Evolutionary conservation across 2,797 vertebrate species (phyloP).

Genomic region (Sphenopsis melanotis): DNA sequence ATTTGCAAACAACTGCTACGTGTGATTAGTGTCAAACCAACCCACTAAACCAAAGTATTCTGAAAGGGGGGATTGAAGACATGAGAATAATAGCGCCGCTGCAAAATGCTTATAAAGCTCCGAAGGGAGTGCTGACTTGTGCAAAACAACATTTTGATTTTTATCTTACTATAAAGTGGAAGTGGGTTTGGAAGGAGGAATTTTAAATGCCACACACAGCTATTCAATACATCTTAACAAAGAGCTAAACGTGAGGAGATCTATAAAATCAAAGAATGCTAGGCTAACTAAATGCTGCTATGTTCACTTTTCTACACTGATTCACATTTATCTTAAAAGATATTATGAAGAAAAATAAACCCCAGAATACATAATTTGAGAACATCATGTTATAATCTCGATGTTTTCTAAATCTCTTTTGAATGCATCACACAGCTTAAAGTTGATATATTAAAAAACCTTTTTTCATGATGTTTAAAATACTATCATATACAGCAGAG

Average conservation of each 20-base stretch:
- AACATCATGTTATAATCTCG: constrained; percentile 8
- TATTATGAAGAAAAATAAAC: constrained; percentile 13
- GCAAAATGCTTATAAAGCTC: neutral
- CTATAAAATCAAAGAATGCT: constrained; percentile 5
- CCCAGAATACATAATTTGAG: neutral
- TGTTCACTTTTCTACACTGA: neutral
- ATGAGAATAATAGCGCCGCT: neutral
- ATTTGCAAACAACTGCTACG: constrained; percentile 37
- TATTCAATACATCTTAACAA: neutral
- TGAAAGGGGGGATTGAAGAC: neutral
- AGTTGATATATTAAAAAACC: neutral
- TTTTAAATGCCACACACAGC: neutral
- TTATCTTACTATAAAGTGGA: neutral
- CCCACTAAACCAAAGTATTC: neutral
- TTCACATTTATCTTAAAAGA: neutral
- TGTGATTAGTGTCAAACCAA: constrained; percentile 17
- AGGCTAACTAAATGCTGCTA: neutral
- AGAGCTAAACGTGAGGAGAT: neutral
- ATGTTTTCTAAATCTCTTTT: neutral
- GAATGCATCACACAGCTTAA: neutral
- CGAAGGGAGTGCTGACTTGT: neutral
- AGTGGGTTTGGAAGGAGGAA: neutral
- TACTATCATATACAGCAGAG: neutral
- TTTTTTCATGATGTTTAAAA: neutral
- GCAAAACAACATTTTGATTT: neutral